Conservation (phyloP, 1,140 invertebrate genomes). For the Thrips palmi region DNA sequence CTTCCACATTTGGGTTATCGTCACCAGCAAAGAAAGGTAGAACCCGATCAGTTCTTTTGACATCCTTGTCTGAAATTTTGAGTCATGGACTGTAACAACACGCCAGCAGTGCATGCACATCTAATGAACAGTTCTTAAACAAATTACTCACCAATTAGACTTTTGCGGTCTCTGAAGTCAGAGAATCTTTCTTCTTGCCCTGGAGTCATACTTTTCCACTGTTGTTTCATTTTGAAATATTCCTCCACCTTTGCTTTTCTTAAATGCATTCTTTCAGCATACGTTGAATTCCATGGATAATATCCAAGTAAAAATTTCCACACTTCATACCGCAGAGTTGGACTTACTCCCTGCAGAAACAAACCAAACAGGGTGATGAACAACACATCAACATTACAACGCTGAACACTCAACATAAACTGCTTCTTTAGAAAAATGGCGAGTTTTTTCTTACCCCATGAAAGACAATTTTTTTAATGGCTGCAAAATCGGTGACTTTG, state of each 20-base stretch:
- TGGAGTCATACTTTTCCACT: slow-evolving; percentile 81
- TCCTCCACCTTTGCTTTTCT: slow-evolving; percentile 59
- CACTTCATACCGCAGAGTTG: slow-evolving; percentile 58
- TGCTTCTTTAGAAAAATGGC: too few relatives aligned
- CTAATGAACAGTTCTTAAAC: too few relatives aligned
- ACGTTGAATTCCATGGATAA: slow-evolving; percentile 66
- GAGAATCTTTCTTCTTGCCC: slow-evolving; percentile 79
- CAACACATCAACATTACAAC: background rate
- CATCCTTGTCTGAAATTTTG: slow-evolving; percentile 80
- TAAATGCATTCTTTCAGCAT: slow-evolving; percentile 42
- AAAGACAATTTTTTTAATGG: slow-evolving; percentile 67
- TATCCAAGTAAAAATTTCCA: slow-evolving; percentile 93
- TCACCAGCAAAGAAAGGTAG: slow-evolving; percentile 82
- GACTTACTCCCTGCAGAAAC: slow-evolving; percentile 41
- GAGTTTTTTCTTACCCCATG: slow-evolving; percentile 50
- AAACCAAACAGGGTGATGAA: background rate
- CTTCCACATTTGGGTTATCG: slow-evolving; percentile 69
- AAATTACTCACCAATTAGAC: slow-evolving; percentile 53
- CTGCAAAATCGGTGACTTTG: slow-evolving; percentile 43
- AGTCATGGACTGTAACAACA: too few relatives aligned
- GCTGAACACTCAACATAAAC: background rate
- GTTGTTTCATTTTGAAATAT: slow-evolving; percentile 90
- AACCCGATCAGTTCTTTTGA: slow-evolving; percentile 85
- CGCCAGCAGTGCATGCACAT: too few relatives aligned
- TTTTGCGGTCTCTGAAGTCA: slow-evolving; percentile 78